Evolutionary conservation across 2,113 vertebrate species (phyloP), one percentile per base, ranked within the genome.

Genomic region (Rhinogobius similis): DNA sequence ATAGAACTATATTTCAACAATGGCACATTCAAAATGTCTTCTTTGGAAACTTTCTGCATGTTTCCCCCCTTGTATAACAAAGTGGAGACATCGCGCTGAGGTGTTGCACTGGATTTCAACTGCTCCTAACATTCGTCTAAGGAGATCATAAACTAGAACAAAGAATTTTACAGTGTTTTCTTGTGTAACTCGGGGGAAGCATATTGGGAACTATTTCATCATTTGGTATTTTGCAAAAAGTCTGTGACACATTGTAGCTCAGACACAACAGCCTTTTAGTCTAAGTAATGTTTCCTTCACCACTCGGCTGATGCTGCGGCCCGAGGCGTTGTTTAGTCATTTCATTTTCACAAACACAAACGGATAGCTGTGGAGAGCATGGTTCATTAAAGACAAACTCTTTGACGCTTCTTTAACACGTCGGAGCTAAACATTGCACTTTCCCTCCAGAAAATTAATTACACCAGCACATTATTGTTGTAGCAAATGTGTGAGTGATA

Each of bases 311-410:
- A 85, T 70, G 83, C 79, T 75, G 38, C 77, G 58, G 79, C 91
- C 89, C 1, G 44, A 67, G 86, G 88, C 84, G 39, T 80, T 84
- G 81, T 88, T 85, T 87, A 87, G 87, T 82, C 78, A 81, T 90
- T 92, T 89, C 86, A 91, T 89, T 91, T 61, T 61, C 58, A 61
- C 27, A 74, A 79, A 84, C 82, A 87, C 86, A 88, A 90, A 87
- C 75, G 78, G 77, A 88, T 71, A 70, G 64, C 67, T 20, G 67
- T 79, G 77, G 79, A 74, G 79, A 83, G 84, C 80, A 78, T 78
- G 83, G 78, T 87, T 88, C 87, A 84, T 83, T 91, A 86, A 70
- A 78, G 68, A 41, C 71, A 70, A 59, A 78, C 72, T 55, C 72
- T 61, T 55, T 46, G 70, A 69, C 14, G 61, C 63, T 48, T 71